These are phyloP conservation scores for Empis livida DNA, from an alignment of 2,888 invertebrate genomes.

Conservation along the genomic window DNA sequence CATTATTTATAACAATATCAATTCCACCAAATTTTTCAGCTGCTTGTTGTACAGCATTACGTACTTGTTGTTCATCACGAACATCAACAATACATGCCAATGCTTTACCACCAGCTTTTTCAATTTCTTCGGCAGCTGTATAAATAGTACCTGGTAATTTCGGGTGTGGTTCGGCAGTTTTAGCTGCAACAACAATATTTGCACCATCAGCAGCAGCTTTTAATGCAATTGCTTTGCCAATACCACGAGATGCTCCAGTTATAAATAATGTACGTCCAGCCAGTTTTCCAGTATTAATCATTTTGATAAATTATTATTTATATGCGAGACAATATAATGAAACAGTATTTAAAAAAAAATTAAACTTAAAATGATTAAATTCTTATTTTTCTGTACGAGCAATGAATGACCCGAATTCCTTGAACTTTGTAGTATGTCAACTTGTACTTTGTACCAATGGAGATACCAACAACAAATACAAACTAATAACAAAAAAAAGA, in stretches of 20 bases:
- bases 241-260: slow-evolving; percentile 87
- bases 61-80: slow-evolving; percentile 57
- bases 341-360: no score
- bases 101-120: slow-evolving; percentile 65
- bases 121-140: slow-evolving; percentile 72
- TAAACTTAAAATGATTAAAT: no score
- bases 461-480: not conserved
- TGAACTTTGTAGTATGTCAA: no score
- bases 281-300: slow-evolving; percentile 29
- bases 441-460: not conserved
- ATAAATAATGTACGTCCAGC: slow-evolving; percentile 88
- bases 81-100: slow-evolving; percentile 75
- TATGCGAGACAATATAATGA: no score
- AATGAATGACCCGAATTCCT: no score
- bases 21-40: slow-evolving; percentile 83
- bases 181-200: slow-evolving; percentile 75
- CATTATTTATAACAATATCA: slow-evolving; percentile 91
- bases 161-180: slow-evolving; percentile 66
- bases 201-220: slow-evolving; percentile 81
- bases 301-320: no score
- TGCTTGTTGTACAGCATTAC: slow-evolving; percentile 50
- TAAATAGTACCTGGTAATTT: slow-evolving; percentile 62
- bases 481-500: no score
- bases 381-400: no score
- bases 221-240: slow-evolving; percentile 84